phyloP scores from a whole-genome alignment of 2,888 invertebrate species.

The Eristalinus sepulchralis region DNA sequence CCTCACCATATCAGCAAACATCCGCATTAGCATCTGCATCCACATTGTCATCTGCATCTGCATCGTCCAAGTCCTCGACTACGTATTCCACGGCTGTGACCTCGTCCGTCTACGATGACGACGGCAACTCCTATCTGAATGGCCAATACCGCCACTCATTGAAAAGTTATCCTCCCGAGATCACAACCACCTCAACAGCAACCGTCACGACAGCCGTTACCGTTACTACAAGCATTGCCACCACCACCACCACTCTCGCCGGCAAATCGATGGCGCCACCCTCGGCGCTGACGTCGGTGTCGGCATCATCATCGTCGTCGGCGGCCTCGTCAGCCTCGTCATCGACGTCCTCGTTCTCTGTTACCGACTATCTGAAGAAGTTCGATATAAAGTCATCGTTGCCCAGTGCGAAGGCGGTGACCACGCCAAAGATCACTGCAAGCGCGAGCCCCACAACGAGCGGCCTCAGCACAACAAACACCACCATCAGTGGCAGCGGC shows the following conservation, averaged over 20 bases:
- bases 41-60: conserved; percentile 47
- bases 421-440: background rate
- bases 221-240: conserved; percentile 28
- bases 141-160: conserved; percentile 53
- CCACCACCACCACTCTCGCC: conserved; percentile 40
- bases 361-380: conserved; percentile 61
- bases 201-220: conserved; percentile 47
- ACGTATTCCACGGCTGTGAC: conserved; percentile 55
- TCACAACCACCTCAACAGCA: conserved; percentile 63
- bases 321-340: conserved; percentile 41
- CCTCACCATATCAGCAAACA: conserved; percentile 46
- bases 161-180: conserved; percentile 63
- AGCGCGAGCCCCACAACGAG: background rate
- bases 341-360: conserved; percentile 52
- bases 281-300: conserved; percentile 18
- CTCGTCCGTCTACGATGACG: conserved; percentile 25
- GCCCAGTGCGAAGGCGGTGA: background rate
- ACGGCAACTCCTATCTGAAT: conserved; percentile 56
- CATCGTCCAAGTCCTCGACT: conserved; percentile 44
- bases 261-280: conserved; percentile 35
- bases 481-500: background rate
- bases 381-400: conserved; percentile 42
- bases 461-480: background rate
- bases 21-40: conserved; percentile 46
- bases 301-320: conserved; percentile 35